These are phyloP conservation scores for Hycleus cichorii DNA, from an alignment of 1,140 invertebrate genomes.

Conservation along the genomic window DNA sequence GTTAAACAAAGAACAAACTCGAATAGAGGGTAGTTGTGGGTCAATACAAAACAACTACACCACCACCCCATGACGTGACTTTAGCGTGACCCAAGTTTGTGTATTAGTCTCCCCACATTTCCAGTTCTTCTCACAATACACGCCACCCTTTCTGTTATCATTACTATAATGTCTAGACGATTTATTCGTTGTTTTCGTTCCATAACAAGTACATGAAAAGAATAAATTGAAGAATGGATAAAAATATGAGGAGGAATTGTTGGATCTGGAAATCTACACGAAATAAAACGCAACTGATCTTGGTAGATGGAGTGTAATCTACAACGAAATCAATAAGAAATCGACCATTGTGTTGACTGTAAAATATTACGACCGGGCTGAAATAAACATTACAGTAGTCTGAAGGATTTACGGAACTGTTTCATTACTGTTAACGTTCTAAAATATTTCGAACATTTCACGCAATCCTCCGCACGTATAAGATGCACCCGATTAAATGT, in stretches of 20 bases:
- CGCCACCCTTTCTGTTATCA: constrained; percentile 9
- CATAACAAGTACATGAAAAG: background rate
- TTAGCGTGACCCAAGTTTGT: constrained; percentile 10
- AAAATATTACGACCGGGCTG: too few species aligned
- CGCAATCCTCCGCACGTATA: too few species aligned
- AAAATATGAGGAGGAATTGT: too few species aligned
- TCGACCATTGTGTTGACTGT: too few species aligned
- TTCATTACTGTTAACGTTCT: too few species aligned
- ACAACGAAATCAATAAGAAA: too few species aligned
- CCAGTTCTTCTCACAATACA: background rate
- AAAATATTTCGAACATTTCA: too few species aligned
- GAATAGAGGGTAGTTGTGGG: constrained; percentile 3
- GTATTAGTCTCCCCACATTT: background rate
- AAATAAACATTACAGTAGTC: too few species aligned
- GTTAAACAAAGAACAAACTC: constrained; percentile 1
- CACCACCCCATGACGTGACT: constrained; percentile 10
- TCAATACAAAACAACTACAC: constrained; percentile 4
- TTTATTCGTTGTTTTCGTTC: constrained; percentile 4
- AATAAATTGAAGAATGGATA: too few species aligned
- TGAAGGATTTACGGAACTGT: too few species aligned
- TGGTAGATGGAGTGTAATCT: background rate
- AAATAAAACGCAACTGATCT: background rate
- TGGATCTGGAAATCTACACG: too few species aligned
- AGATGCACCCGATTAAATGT: too few species aligned
- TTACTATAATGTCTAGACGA: constrained; percentile 10